phyloP scores from a whole-genome alignment of 2,888 invertebrate species.

The Tanypteryx hageni region DNA sequence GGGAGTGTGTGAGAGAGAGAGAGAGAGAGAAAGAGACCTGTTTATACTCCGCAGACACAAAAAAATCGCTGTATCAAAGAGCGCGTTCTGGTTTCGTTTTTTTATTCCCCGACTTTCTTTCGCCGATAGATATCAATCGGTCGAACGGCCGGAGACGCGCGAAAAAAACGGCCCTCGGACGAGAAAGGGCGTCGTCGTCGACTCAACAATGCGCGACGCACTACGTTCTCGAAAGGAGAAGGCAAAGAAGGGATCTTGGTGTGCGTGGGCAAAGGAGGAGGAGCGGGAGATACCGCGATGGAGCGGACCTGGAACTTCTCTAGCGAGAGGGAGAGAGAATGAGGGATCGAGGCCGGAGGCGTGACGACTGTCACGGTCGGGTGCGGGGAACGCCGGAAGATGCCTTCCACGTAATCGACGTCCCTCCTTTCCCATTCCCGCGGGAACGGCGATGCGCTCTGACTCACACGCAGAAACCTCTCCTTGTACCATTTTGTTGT shows the following conservation, averaged over 20 bases:
- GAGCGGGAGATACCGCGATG: neutral
- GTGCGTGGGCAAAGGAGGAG: neutral
- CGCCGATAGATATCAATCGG: neutral
- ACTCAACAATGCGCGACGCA: neutral
- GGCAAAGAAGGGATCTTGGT: neutral
- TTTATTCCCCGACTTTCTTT: too few species aligned
- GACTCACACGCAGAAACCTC: slow-evolving; percentile 35
- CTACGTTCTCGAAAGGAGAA: neutral
- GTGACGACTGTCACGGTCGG: slow-evolving; percentile 59
- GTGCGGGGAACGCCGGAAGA: slow-evolving; percentile 52
- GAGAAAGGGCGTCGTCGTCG: neutral
- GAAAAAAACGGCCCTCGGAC: neutral
- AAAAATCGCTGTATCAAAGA: too few species aligned
- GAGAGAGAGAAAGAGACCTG: too few species aligned
- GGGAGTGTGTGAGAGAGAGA: too few species aligned
- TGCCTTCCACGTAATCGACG: slow-evolving; percentile 43
- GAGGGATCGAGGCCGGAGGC: neutral
- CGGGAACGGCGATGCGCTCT: slow-evolving; percentile 61
- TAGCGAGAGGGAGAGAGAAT: neutral
- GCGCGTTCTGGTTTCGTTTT: too few species aligned
- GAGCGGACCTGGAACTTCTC: neutral
- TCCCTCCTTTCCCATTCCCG: slow-evolving; percentile 25
- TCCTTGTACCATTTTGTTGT: neutral
- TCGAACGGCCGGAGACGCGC: neutral
- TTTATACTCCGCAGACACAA: too few species aligned